These are phyloP conservation scores for Parauchenoglanis punctatus DNA, from an alignment of 2,797 vertebrate species.

Conservation along the genomic window DNA sequence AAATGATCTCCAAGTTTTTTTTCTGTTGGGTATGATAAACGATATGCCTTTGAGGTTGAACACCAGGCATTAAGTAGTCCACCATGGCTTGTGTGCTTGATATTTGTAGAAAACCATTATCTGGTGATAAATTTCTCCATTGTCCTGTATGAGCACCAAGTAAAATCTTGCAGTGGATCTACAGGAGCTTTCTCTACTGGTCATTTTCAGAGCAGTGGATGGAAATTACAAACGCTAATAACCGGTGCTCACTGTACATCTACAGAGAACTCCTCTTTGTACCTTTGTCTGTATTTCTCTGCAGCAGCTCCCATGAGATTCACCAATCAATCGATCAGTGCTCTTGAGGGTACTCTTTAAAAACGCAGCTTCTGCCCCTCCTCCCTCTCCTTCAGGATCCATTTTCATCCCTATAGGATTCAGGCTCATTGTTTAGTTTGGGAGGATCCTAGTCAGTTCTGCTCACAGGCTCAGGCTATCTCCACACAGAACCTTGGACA, in stretches of 20 bases:
- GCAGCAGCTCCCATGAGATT: slow-evolving; percentile 47
- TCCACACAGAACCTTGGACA: slow-evolving; percentile 61
- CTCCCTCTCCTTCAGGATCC: slow-evolving; percentile 57
- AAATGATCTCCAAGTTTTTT: slow-evolving; percentile 29
- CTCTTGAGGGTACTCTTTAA: slow-evolving; percentile 52
- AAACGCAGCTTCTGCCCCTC: slow-evolving; percentile 40
- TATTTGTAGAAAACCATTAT: slow-evolving; percentile 80
- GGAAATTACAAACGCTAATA: slow-evolving; percentile 63
- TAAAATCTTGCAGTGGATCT: slow-evolving; percentile 56
- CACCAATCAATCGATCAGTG: slow-evolving; percentile 52
- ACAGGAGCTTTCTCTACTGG: slow-evolving; percentile 58
- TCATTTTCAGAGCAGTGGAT: slow-evolving; percentile 66
- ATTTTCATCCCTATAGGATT: slow-evolving; percentile 65
- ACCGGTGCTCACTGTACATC: slow-evolving; percentile 35
- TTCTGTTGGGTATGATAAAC: slow-evolving; percentile 30
- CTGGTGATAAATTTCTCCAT: slow-evolving; percentile 72
- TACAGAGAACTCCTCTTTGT: slow-evolving; percentile 47
- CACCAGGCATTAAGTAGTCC: slow-evolving; percentile 62
- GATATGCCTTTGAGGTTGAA: slow-evolving; percentile 40
- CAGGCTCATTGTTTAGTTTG: slow-evolving; percentile 53
- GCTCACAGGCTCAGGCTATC: slow-evolving; percentile 71
- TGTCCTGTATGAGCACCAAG: slow-evolving; percentile 73
- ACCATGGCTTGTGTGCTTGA: slow-evolving; percentile 80
- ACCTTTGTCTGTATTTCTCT: slow-evolving; percentile 46
- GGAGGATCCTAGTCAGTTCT: slow-evolving; percentile 48